Conservation (phyloP, 2,888 invertebrate species). For the Conus canariensis region DNA sequence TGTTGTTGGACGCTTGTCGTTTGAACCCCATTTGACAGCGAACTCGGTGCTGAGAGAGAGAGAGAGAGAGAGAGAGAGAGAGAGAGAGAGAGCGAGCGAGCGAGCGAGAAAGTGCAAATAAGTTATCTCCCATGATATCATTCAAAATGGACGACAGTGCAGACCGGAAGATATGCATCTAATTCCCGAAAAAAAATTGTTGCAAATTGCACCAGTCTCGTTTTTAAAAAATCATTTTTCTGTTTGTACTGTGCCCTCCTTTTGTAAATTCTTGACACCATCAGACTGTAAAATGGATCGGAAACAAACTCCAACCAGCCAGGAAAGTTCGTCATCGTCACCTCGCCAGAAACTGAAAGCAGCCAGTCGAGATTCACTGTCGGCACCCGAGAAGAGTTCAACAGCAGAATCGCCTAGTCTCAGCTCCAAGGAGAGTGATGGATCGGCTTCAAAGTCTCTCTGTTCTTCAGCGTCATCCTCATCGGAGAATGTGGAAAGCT, state of each 20-base stretch:
- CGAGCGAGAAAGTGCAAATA: neutral
- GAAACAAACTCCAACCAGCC: constrained; percentile 20
- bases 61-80: constrained; percentile 7
- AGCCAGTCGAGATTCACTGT: constrained; percentile 59
- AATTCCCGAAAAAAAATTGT: no score
- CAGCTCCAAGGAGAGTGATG: constrained; percentile 65
- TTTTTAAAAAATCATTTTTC: no score
- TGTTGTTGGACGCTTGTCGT: no score
- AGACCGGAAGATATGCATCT: neutral
- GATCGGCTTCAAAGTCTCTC: constrained; percentile 73
- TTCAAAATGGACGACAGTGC: constrained; percentile 9
- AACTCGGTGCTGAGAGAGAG: no score
- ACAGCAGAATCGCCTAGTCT: constrained; percentile 62
- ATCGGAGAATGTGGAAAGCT: constrained; percentile 71
- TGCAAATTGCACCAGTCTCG: no score
- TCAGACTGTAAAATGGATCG: constrained; percentile 26
- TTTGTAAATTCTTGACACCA: neutral
- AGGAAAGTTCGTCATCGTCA: constrained; percentile 26
- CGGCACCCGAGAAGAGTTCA: constrained; percentile 60
- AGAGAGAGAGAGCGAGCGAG: neutral
- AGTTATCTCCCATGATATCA: neutral
- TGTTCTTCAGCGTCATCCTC: constrained; percentile 77
- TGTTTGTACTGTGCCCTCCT: no score
- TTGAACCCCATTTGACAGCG: no score
- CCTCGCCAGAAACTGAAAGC: constrained; percentile 29